These are phyloP conservation scores for Papilio protenor DNA, from an alignment of 2,888 invertebrate species.

Conservation along the genomic window DNA sequence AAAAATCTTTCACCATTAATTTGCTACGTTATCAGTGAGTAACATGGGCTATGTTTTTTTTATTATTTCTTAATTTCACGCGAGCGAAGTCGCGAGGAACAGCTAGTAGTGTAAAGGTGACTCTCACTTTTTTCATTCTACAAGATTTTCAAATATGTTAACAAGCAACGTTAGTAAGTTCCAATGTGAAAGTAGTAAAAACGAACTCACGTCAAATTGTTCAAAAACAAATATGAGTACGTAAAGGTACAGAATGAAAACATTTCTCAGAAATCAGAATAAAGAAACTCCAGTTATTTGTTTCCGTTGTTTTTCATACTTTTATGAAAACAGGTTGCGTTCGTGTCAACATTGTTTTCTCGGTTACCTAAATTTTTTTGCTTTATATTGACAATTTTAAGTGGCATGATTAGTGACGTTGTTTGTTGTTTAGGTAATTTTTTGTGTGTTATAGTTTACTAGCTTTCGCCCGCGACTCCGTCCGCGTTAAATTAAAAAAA, in stretches of 20 bases:
- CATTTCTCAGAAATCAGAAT: slow-evolving; percentile 11
- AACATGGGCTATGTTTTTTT: no score
- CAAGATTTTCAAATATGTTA: no score
- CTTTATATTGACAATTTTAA: not conserved
- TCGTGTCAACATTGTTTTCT: slow-evolving; percentile 1
- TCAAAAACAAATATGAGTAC: slow-evolving; percentile 12
- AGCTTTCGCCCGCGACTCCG: no score
- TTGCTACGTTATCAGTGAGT: no score
- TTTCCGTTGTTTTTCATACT: slow-evolving; percentile 14
- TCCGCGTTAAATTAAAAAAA: no score
- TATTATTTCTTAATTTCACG: no score
- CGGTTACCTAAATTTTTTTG: not conserved
- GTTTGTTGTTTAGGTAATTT: not conserved
- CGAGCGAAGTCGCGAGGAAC: no score
- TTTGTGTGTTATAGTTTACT: not conserved
- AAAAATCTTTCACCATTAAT: no score
- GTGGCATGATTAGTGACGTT: not conserved
- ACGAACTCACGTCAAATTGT: not conserved
- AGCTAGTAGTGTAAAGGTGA: no score
- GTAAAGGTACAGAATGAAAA: not conserved
- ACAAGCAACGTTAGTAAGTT: no score
- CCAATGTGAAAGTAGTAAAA: no score
- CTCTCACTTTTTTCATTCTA: no score
- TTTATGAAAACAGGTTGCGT: slow-evolving; percentile 6
- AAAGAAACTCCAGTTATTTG: slow-evolving; percentile 8